These are phyloP conservation scores for Zenarchopterus dispar DNA, from an alignment of 2,797 vertebrate species.

Conservation along the genomic window DNA sequence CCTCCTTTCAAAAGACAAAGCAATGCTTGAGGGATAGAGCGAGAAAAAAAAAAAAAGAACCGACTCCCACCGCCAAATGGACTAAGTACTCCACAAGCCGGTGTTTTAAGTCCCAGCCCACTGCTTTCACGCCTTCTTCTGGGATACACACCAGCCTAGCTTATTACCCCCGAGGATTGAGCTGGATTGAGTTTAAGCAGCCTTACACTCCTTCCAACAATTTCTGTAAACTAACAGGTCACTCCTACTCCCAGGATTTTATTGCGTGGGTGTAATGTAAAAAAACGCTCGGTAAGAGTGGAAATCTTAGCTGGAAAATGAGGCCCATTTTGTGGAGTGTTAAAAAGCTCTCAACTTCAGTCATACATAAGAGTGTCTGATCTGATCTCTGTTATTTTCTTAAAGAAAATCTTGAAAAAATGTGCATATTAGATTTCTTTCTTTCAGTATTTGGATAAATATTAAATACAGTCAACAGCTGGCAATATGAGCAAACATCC, in stretches of 20 bases:
- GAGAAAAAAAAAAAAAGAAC: conserved; percentile 27
- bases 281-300: conserved; percentile 24
- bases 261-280: conserved; percentile 24
- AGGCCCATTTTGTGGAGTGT: not conserved
- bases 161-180: conserved; percentile 35
- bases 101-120: conserved; percentile 55
- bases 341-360: not conserved
- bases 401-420: not conserved
- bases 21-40: conserved; percentile 66
- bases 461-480: not conserved
- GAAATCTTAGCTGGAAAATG: conserved; percentile 12
- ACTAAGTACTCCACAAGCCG: conserved; percentile 62
- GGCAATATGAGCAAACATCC: not conserved
- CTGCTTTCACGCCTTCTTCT: conserved; percentile 48
- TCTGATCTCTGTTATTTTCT: not conserved
- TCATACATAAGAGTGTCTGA: not conserved
- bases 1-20: conserved; percentile 74
- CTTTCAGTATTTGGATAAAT: not conserved
- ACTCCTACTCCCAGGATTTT: conserved; percentile 27
- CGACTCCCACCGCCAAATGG: conserved; percentile 66
- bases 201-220: conserved; percentile 32
- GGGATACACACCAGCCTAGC: conserved; percentile 41
- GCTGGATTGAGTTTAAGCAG: conserved; percentile 47
- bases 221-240: conserved; percentile 46
- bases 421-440: not conserved